Evolutionary conservation across 2,888 invertebrate species (phyloP).

Genomic region (Drosophila neonasuta): DNA sequence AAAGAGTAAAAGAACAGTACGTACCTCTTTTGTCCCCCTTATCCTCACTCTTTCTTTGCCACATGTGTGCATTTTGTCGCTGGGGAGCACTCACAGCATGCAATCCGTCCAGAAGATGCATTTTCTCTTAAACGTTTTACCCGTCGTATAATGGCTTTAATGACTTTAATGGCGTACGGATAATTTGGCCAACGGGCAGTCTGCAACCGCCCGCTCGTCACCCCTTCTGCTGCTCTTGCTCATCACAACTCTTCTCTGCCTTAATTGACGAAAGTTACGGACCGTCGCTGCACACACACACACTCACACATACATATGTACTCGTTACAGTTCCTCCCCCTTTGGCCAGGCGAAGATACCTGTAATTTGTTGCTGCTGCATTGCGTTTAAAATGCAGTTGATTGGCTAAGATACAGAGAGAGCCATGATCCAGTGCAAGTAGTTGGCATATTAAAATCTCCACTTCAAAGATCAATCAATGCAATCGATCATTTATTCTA

Average conservation of each 20-base stretch:
- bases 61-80: constrained; percentile 54
- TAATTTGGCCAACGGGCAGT: constrained; percentile 70
- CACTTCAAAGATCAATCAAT: constrained; percentile 1
- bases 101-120: constrained; percentile 65
- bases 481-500: constrained; percentile 7
- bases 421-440: constrained; percentile 12
- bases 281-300: constrained; percentile 34
- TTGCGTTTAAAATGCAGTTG: constrained; percentile 62
- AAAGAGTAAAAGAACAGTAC: constrained; percentile 26
- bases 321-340: constrained; percentile 22
- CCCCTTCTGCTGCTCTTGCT: background rate
- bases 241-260: constrained; percentile 41
- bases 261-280: constrained; percentile 73
- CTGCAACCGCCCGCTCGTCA: constrained; percentile 11
- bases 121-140: constrained; percentile 78
- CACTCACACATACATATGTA: constrained; percentile 11
- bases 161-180: constrained; percentile 74
- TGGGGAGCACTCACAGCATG: constrained; percentile 32
- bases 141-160: constrained; percentile 75
- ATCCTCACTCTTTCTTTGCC: background rate
- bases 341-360: constrained; percentile 34
- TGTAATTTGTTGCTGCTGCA: constrained; percentile 65
- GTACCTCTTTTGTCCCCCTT: background rate
- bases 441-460: background rate
- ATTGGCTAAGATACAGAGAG: constrained; percentile 33